phyloP scores from a whole-genome alignment of 53 echinoderm and acorn worm genomes.

The Holothuria scabra region DNA sequence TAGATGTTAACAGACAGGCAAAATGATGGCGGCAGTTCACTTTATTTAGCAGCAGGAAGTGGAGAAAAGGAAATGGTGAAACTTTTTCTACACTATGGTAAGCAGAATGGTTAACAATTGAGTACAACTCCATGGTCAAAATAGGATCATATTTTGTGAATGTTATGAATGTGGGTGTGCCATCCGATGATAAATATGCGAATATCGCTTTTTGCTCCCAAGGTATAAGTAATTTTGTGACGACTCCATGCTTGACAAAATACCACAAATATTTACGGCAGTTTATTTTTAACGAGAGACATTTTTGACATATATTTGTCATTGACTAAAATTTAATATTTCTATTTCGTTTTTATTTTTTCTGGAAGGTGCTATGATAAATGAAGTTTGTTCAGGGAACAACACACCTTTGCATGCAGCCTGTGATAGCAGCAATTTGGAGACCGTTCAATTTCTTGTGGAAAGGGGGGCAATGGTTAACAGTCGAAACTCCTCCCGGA shows the following conservation, averaged over 20 bases:
- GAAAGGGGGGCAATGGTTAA: slow-evolving; percentile 65
- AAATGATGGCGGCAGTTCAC: slow-evolving; percentile 71
- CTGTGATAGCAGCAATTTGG: slow-evolving; percentile 71
- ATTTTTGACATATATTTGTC: too few species aligned
- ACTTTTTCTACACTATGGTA: slow-evolving; percentile 85
- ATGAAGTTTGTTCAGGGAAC: slow-evolving; percentile 58
- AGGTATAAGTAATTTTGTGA: too few species aligned
- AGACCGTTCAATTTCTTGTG: slow-evolving; percentile 76
- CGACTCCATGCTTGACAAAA: too few species aligned
- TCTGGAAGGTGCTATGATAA: slow-evolving; percentile 77
- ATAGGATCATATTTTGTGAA: too few species aligned
- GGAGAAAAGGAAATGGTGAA: slow-evolving; percentile 77
- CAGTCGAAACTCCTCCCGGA: slow-evolving; percentile 62
- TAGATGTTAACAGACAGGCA: slow-evolving; percentile 85
- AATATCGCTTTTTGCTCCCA: too few species aligned
- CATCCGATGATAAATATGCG: too few species aligned
- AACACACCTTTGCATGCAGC: slow-evolving; percentile 91
- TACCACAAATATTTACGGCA: too few species aligned
- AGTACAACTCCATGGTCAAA: too few species aligned
- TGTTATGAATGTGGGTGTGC: too few species aligned
- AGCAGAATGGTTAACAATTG: background rate
- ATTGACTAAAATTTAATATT: background rate
- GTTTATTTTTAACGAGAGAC: too few species aligned
- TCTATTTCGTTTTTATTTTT: background rate
- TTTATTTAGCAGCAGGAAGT: slow-evolving; percentile 86